Conservation (phyloP, 2,888 invertebrate genomes). For the Eilema griseolum region DNA sequence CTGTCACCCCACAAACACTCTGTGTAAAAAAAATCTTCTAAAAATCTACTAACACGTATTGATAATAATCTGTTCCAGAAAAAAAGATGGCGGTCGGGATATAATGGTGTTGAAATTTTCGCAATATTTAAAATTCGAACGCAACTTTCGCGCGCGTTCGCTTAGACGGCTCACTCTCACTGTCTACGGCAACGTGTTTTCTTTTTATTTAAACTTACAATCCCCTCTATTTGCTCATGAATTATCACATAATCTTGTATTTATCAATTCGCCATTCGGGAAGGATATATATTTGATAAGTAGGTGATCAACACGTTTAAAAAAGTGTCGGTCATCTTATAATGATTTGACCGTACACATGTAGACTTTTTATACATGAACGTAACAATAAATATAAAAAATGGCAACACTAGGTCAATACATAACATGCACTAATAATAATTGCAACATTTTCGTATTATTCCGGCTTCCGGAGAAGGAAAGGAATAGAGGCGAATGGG, state of each 20-base stretch:
- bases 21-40: constrained; percentile 46
- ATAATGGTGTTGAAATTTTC: constrained; percentile 53
- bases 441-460: not conserved
- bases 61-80: constrained; percentile 32
- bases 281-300: constrained; percentile 34
- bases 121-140: constrained; percentile 67
- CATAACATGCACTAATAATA: not conserved
- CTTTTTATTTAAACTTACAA: constrained; percentile 79
- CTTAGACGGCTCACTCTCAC: constrained; percentile 80
- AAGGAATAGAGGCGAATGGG: not conserved
- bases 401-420: not conserved
- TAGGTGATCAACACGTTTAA: constrained; percentile 11
- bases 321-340: not conserved
- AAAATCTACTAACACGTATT: constrained; percentile 31
- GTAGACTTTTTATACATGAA: not conserved
- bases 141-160: constrained; percentile 72
- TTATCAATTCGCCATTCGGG: constrained; percentile 73
- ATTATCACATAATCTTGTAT: constrained; percentile 73
- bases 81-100: constrained; percentile 33
- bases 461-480: not conserved
- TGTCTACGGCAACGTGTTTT: constrained; percentile 68
- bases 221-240: constrained; percentile 75
- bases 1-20: constrained; percentile 65
- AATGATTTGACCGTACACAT: not conserved
- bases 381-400: not conserved